Percentiles rank a stretch among this genome's conserved stretches.
Evolutionary conservation across 2,113 vertebrate genomes (phyloP).

Genomic region (Stigmatopora nigra): DNA sequence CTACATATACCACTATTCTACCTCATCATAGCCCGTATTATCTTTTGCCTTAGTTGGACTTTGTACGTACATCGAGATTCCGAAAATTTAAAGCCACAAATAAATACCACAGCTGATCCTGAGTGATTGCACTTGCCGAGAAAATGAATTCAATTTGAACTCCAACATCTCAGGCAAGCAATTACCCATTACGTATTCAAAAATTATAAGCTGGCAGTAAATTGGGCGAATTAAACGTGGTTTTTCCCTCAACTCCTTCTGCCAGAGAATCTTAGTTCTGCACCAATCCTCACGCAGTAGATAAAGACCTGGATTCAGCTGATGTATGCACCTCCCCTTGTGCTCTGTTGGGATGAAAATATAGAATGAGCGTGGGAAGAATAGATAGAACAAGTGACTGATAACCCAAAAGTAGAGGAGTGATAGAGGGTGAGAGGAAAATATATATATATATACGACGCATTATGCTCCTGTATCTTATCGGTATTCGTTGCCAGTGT

Average conservation of each 20-base stretch:
- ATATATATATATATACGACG: slow-evolving; percentile 29
- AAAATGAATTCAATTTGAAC: not conserved
- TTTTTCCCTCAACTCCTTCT: slow-evolving; percentile 42
- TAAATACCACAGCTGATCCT: too few species aligned
- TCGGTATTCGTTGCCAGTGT: slow-evolving; percentile 60
- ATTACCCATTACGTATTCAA: not conserved
- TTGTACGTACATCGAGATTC: too few species aligned
- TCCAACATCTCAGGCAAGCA: not conserved
- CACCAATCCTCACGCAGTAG: slow-evolving; percentile 39
- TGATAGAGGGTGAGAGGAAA: slow-evolving; percentile 34
- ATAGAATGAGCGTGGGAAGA: slow-evolving; percentile 32
- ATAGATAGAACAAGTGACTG: slow-evolving; percentile 53
- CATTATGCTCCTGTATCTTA: slow-evolving; percentile 49
- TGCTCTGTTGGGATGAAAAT: slow-evolving; percentile 36
- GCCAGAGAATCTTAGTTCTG: slow-evolving; percentile 29
- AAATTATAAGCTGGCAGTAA: not conserved
- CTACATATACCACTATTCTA: too few species aligned
- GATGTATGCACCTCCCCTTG: slow-evolving; percentile 50
- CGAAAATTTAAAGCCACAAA: too few species aligned
- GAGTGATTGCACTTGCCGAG: not conserved
- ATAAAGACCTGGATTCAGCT: slow-evolving; percentile 48
- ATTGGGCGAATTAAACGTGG: slow-evolving; percentile 30
- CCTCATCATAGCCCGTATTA: too few species aligned
- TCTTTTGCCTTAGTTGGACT: too few species aligned
- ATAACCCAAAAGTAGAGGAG: slow-evolving; percentile 43